Base-by-base conservation (phyloP, 2,797 vertebrate species). In the Gymnoscopelus braueri region DNA sequence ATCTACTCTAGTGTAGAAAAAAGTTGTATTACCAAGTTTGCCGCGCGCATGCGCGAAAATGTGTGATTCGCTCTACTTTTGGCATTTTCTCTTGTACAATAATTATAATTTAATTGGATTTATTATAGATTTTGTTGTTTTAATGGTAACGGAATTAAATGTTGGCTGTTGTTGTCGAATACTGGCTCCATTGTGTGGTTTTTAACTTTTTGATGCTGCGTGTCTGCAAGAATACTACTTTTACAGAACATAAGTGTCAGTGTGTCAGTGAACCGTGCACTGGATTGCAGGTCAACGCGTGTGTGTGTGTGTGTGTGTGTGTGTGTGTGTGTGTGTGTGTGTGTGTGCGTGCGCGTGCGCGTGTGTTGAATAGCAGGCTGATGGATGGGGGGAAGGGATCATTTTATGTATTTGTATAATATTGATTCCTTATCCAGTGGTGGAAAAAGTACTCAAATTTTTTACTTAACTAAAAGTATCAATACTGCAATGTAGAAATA, bases 181-280 rank as follows among this genome's bases (percentile, higher is more conserved):
- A 3, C 2, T 14, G 32, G 53, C 4, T 13, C 11, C 0, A 59
- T 0, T 0, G 7, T 1, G 48, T 8, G 2, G 4, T 53, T 52
- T 57, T n/a, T n/a, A n/a, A n/a, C n/a, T n/a, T n/a, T n/a, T 19
- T 8, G 19, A 1, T 19, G 19, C 3, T 0, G 47, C 39, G 0
- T 14, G 0, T 75, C 69, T 67, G 32, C 0, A 10, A 4, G 12
- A 64, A 51, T 56, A 67, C 15, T 5, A 86, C 79, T 90, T 93
- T 94, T 92, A 92, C 88, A 87, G 91, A 93, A 93, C 88, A 19
- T 19, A 19, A 19, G 19, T 93, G 91, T 19, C 1, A 19, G 19
- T 93, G 91, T 93, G 89, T 93, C 93, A 93, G 89, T 93, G 81
- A 91, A 92, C 87, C 89, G 87, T 85, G 89, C 86, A 29, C 71